Percentiles rank a stretch among this genome's conserved stretches.
These are phyloP conservation scores for Sus cebifrons DNA, from an alignment of 2,797 vertebrate genomes.

Conservation along the genomic window DNA sequence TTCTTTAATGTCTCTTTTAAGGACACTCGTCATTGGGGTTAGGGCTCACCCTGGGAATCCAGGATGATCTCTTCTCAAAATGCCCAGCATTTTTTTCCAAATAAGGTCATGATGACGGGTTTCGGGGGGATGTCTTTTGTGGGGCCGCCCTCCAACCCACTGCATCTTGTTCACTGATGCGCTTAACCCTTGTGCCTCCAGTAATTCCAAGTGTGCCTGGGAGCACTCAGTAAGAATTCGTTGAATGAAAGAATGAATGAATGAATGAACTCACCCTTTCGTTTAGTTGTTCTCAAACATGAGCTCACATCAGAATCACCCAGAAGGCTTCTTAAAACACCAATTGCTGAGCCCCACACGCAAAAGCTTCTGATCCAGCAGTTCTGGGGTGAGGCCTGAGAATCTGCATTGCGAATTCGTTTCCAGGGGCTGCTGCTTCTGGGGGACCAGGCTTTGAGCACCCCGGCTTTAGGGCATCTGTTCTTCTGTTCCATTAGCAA, in stretches of 20 bases:
- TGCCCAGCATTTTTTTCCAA: neutral
- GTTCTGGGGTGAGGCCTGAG: neutral
- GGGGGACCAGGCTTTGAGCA: rapidly evolving
- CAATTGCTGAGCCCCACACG: neutral
- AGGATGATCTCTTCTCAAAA: neutral
- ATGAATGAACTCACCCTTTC: neutral
- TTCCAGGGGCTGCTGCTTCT: neutral
- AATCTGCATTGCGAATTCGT: neutral
- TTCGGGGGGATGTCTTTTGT: neutral
- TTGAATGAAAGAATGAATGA: neutral
- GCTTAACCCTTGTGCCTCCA: neutral
- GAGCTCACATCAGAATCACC: neutral
- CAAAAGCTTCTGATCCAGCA: neutral
- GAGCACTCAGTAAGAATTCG: too few relatives aligned
- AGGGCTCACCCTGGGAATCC: neutral
- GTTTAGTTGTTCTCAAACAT: neutral
- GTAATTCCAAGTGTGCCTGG: neutral
- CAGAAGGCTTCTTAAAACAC: neutral
- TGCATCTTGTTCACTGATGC: neutral
- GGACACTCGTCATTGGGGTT: neutral
- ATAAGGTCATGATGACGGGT: neutral
- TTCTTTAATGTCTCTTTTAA: neutral
- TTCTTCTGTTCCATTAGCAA: neutral
- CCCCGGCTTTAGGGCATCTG: neutral
- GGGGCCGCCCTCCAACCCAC: too few relatives aligned